Base-by-base conservation (phyloP, 1,140 invertebrate species). In the Drosophila rufa region DNA sequence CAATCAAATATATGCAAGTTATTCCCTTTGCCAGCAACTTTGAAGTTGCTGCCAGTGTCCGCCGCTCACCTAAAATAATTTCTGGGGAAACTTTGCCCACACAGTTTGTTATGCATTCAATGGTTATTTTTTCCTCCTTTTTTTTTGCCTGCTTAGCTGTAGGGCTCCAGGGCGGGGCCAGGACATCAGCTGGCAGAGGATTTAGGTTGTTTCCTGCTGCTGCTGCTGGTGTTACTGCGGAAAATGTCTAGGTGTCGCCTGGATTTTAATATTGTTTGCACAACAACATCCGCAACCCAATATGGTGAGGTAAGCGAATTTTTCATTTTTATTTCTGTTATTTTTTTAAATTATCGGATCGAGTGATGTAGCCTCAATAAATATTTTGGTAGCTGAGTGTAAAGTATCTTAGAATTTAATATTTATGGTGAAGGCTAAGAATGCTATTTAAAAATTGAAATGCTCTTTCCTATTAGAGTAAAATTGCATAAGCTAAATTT, bases 61-160 rank as follows among this genome's bases (percentile, higher is more conserved):
- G 69, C 27, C 67, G 79, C 79, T 85, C 79, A 79, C 83, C 82
- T 82, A 73, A 79, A 85, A 86, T 69, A 86, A 75, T 82, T 86
- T 79, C 48, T 58, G 61, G 48, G 15, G 6, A 75, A 85, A 86
- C 82, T 86, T 86, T 85, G 64, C 69, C 64, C 69, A 73, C 67
- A 82, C 80, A 84, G 71, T 80, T 84, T 80, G 82, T 73, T 87
- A 67, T 79, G 82, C 59, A 85, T 81, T 73, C 70, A 30, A 36
- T 36, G 22, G 25, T 56, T 15, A 7, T 45, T 66, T 43, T 33
- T 38, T 14, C 4, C 12, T 19, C 6, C 22, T 43, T 30, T 58
- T 30, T 58, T 25, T 43, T 22, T 47, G 3, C 33, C 43, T 14
- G 47, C 4, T 17, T 27, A 14, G n/a, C 14, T 47, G 50, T 51